phyloP scores from a whole-genome alignment of 1,140 invertebrate species.

The Phortica variegata region DNA sequence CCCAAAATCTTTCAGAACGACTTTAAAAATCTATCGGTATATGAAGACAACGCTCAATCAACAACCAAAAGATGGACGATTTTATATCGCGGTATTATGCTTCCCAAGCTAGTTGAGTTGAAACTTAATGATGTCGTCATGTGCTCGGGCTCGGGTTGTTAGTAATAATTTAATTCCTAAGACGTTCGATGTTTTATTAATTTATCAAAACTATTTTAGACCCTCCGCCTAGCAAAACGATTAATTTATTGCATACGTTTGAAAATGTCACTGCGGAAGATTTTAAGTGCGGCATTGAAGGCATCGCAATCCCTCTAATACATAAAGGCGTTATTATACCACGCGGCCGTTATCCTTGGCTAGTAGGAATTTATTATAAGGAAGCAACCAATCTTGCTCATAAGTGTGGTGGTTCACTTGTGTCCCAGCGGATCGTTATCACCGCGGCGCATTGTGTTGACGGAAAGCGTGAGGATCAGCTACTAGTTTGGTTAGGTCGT shows the following conservation, averaged over 20 bases:
- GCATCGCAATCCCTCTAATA: constrained; percentile 56
- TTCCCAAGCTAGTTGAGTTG: constrained; percentile 39
- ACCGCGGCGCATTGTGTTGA: constrained; percentile 34
- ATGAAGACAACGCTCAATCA: constrained; percentile 25
- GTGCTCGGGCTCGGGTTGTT: constrained; percentile 24
- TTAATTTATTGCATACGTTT: constrained; percentile 21
- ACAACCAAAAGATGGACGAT: constrained; percentile 24
- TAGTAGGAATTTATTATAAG: constrained; percentile 63
- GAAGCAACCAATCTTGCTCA: constrained; percentile 21
- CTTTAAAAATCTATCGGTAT: constrained; percentile 22
- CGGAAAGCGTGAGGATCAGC: too few species aligned
- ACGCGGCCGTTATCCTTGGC: constrained; percentile 70
- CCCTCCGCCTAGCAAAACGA: constrained; percentile 19
- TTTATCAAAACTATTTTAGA: too few species aligned
- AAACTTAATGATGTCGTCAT: constrained; percentile 26
- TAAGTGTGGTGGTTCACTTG: constrained; percentile 60
- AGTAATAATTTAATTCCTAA: constrained; percentile 4
- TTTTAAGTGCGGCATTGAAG: constrained; percentile 26
- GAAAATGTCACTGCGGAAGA: too few species aligned
- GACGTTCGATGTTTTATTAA: too few species aligned
- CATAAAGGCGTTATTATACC: constrained; percentile 60
- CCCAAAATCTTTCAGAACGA: too few species aligned
- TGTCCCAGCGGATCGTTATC: constrained; percentile 61
- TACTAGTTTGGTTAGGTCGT: constrained; percentile 57
- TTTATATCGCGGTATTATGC: constrained; percentile 39